These are phyloP conservation scores for Antrozous pallidus DNA, from an alignment of 2,797 vertebrate genomes.

Conservation along the genomic window DNA sequence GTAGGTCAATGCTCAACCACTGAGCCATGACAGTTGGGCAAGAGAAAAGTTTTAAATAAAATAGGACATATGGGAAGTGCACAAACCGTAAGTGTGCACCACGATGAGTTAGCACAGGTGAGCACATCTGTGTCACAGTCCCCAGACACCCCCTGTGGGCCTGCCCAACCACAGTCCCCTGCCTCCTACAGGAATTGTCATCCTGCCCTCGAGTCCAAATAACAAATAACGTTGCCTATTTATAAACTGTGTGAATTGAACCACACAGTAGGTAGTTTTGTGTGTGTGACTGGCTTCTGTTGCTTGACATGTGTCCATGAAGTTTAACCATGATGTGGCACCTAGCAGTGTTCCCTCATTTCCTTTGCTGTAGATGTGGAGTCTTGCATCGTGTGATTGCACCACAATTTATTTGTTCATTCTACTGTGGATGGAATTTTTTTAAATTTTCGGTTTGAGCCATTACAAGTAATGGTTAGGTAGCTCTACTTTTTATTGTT, in stretches of 20 bases:
- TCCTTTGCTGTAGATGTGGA: neutral
- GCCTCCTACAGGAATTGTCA: no score
- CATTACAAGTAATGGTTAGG: neutral
- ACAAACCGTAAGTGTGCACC: neutral
- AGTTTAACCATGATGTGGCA: neutral
- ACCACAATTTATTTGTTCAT: neutral
- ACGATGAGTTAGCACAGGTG: neutral
- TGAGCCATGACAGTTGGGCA: no score
- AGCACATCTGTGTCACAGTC: no score
- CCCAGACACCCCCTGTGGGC: accelerated
- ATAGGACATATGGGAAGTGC: neutral
- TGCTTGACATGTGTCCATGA: neutral
- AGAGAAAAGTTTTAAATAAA: neutral
- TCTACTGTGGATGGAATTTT: neutral
- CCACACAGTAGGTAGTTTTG: neutral
- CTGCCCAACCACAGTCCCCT: neutral
- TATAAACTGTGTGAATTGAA: neutral
- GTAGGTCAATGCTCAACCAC: no score
- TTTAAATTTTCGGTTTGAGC: neutral
- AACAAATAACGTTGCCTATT: no score
- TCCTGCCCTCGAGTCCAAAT: no score
- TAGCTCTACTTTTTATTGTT: neutral
- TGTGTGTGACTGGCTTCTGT: neutral
- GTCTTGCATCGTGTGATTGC: neutral
- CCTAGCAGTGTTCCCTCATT: neutral